Base-by-base conservation (phyloP, 2,113 vertebrate species). In the Ailuropoda melanoleuca region DNA sequence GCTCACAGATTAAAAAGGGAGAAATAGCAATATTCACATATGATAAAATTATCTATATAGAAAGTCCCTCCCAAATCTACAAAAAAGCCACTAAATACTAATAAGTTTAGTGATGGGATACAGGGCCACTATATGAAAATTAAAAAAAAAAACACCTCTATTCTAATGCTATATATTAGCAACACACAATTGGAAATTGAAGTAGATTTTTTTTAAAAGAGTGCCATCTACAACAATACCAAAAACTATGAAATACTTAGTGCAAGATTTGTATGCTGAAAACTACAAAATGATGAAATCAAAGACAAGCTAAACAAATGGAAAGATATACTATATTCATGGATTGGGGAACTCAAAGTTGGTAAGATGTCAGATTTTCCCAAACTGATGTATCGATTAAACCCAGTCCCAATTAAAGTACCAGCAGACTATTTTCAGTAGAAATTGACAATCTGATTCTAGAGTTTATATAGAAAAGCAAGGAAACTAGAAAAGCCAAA, bases 401-500 rank as follows among this genome's bases (percentile, higher is more conserved):
- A 64, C 12, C 64, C 15, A 93, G 74, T 77, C 72, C 26, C 70
- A 81, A 78, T 34, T 48, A 34, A 85, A 84, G 18, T 68, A 72
- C 60, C 34, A 96, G 85, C n/a, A 81, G 29, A 18, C 43, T 50
- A 26, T 77, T 78, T 91, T 88, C 4, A 19, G 18, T 21, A 81
- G 50, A 90, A 64, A 86, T 31, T 92, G 80, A 83, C 26, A 64
- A 70, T 58, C 24, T 83, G 43, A 64, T 89, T 93, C 78, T 87
- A 83, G 82, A 90, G 37, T 48, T 80, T 72, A 56, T 39, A 95
- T 1, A 60, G 81, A 86, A 83, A 87, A 89, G 34, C 31, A 77
- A 83, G 82, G 39, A 93, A 84, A 96, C 21, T 66, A 84, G 56
- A 68, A 93, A 93, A 81, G 50, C 43, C 37, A 50, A 82, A n/a